A percentile compares a stretch with the other conserved stretches of the same genome.
phyloP scores from a whole-genome alignment of 2,888 invertebrate species.

The Tenthredo notha region DNA sequence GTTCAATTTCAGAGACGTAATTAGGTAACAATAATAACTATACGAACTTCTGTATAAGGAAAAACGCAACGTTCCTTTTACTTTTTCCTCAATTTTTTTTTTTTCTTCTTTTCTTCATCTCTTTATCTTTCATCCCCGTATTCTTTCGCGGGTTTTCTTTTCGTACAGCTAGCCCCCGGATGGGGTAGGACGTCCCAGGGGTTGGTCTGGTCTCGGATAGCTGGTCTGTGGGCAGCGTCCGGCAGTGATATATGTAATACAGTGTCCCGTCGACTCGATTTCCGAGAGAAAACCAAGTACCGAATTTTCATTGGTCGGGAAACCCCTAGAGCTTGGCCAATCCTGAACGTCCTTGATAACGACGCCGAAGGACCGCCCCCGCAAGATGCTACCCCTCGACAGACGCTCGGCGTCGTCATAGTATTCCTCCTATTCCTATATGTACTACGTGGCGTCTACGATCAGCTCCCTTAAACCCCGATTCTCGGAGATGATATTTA shows the following conservation, averaged over 20 bases:
- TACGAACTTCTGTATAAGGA: neutral
- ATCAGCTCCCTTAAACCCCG: neutral
- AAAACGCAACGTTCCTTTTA: neutral
- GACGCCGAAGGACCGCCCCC: conserved; percentile 74
- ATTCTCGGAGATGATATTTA: neutral
- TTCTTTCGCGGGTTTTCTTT: neutral
- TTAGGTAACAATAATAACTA: neutral
- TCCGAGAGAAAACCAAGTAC: conserved; percentile 73
- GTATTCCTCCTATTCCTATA: conserved; percentile 33
- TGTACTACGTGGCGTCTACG: neutral
- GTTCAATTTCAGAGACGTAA: neutral
- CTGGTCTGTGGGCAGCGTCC: conserved; percentile 53
- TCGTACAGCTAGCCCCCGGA: conserved; percentile 23
- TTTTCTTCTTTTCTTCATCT: neutral
- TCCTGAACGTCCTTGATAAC: conserved; percentile 74
- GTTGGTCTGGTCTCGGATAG: conserved; percentile 50
- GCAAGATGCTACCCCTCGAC: conserved; percentile 70
- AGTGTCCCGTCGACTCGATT: conserved; percentile 59
- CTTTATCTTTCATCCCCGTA: neutral
- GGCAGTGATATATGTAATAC: conserved; percentile 63
- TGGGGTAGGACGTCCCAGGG: conserved; percentile 45
- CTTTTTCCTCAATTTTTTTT: neutral
- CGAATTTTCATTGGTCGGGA: conserved; percentile 74
- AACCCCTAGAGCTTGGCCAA: conserved; percentile 71
- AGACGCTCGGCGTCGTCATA: conserved; percentile 45